Evolutionary conservation across 2,888 invertebrate species (phyloP), one percentile per base, ranked within the genome.

Genomic region (Peribatodes rhomboidaria): DNA sequence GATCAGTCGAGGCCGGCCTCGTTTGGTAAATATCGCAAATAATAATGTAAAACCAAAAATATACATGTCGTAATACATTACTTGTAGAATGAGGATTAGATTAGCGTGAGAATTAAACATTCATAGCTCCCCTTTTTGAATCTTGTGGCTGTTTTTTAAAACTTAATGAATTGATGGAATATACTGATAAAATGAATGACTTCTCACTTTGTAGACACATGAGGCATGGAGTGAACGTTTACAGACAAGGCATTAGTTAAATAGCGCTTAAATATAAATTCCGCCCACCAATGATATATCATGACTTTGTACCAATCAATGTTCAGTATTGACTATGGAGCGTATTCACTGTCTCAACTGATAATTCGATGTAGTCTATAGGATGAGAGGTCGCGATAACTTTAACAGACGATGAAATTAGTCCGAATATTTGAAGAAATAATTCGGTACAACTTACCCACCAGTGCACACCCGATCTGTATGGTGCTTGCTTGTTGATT

Each of bases 401-500:
- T 10, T 9, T 6, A 41, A 8, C 1, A 41, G 22, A 33, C 16
- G 14, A 18, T 31, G 35, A 16, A 18, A 27, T 27, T 4, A 13
- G 18, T 35, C 50, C 35, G 22, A 53, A 37, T n/a, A 16, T 52
- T 41, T 22, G 37, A 4, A 14, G 31, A 14, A 31, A 20, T 16
- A 18, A 63, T 64, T 42, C 22, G 20, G 55, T 68, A 39, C 75
- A 69, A 68, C n/a, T n/a, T n/a, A n/a, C 84, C 84, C 86, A 85
- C 84, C 84, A 82, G 54, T 83, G 86, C 89, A 88, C 86, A 84
- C 85, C 74, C 64, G 75, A 65, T 73, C 71, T 75, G 67, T 79
- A 83, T 84, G 89, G 90, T 90, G 90, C 89, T 89, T 52, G 81
- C 84, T 88, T 85, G 77, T 85, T 83, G 69, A 76, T 75, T 77